These are phyloP conservation scores for Geodia barretti DNA, from an alignment of 37 sponge, comb jelly and placozoan genomes.

Conservation along the genomic window DNA sequence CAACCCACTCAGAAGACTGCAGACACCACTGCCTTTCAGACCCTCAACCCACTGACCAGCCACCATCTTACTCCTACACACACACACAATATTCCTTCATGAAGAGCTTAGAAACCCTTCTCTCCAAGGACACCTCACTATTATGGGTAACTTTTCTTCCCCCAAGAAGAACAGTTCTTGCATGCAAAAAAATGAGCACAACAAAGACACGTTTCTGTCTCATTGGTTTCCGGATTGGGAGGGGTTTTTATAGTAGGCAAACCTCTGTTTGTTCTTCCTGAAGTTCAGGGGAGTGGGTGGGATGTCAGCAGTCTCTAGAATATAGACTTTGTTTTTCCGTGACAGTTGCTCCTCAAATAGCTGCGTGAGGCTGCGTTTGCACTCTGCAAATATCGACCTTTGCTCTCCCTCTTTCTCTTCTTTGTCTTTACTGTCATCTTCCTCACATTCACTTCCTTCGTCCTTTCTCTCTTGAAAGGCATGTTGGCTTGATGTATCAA, in stretches of 20 bases:
- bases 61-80: neutral
- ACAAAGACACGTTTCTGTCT: no score
- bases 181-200: neutral
- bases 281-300: conserved; percentile 13
- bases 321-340: conserved; percentile 17
- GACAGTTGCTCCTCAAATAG: conserved; percentile 27
- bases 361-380: neutral
- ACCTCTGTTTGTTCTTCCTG: neutral
- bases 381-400: neutral
- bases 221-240: neutral
- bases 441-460: neutral
- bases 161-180: no score
- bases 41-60: conserved; percentile 23
- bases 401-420: neutral
- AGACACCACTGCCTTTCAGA: conserved; percentile 6
- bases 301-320: neutral
- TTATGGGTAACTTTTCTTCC: neutral
- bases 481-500: conserved; percentile 17
- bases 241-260: neutral
- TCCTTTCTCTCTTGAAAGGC: neutral
- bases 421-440: no score
- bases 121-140: neutral
- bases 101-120: neutral
- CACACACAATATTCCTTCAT: neutral
- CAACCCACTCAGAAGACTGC: conserved; percentile 25